Percentiles rank a stretch among this genome's conserved stretches.
Evolutionary conservation across 2,797 vertebrate genomes (phyloP).

Genomic region (Uromys caudimaculatus): DNA sequence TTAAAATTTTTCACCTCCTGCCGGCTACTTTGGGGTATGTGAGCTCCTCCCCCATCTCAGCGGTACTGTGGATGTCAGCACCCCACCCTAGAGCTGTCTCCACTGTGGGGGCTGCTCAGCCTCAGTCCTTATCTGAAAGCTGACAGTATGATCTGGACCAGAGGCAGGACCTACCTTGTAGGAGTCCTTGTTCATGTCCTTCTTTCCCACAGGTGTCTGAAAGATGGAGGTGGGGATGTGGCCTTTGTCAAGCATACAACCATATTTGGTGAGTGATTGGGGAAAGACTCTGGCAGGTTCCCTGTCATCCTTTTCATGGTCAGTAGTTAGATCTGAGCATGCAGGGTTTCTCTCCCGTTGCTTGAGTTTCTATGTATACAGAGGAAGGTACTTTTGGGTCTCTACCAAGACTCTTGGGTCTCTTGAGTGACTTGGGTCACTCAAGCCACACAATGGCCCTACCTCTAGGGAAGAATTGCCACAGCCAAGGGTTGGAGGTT

Average conservation of each 20-base stretch:
- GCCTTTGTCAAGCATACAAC: slow-evolving; percentile 94
- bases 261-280: slow-evolving; percentile 88
- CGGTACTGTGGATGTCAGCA: neutral
- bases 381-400: neutral
- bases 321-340: neutral
- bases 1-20: neutral
- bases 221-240: slow-evolving; percentile 90
- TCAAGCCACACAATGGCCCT: neutral
- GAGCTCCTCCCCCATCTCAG: neutral
- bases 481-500: neutral
- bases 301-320: neutral
- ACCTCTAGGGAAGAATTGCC: neutral
- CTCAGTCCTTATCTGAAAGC: neutral
- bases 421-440: slow-evolving; percentile 1
- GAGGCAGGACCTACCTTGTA: neutral
- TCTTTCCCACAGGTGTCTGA: slow-evolving; percentile 91
- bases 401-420: neutral
- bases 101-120: neutral
- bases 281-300: neutral
- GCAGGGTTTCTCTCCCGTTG: neutral
- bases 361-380: neutral
- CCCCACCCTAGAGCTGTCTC: neutral
- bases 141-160: neutral
- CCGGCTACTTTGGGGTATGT: neutral
- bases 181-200: neutral